Evolutionary conservation across 53 echinoderm and acorn worm genomes (phyloP).

Genomic region (Stichopus horrens): DNA sequence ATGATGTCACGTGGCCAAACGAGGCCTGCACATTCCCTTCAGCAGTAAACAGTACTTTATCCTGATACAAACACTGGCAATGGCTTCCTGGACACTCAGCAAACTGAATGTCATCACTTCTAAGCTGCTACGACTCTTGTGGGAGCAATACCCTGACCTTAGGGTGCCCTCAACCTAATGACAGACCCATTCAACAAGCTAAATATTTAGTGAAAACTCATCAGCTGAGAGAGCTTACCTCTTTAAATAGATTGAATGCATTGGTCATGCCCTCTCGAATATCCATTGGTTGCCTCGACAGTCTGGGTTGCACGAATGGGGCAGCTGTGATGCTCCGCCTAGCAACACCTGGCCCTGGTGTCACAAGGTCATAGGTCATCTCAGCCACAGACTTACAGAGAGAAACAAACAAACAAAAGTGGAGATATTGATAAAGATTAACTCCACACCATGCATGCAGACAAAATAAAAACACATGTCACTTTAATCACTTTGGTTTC

Average conservation of each 20-base stretch:
- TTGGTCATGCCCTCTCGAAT: conserved; percentile 98
- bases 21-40: too few species aligned
- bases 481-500: too few species aligned
- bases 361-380: conserved; percentile 96
- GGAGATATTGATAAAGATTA: not conserved
- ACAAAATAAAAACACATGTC: too few species aligned
- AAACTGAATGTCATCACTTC: not conserved
- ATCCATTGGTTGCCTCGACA: conserved; percentile 92
- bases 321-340: conserved; percentile 77
- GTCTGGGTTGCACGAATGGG: conserved; percentile 85
- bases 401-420: not conserved
- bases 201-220: not conserved
- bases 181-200: not conserved
- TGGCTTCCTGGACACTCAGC: not conserved
- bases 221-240: conserved; percentile 60
- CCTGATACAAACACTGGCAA: not conserved
- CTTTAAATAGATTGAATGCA: conserved; percentile 92
- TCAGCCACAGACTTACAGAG: conserved; percentile 81
- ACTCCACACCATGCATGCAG: too few species aligned
- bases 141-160: too few species aligned
- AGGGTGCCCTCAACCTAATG: not conserved
- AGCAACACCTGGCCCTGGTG: conserved; percentile 92
- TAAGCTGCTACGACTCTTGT: too few species aligned
- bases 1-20: too few species aligned
- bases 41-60: not conserved